Base-by-base conservation (phyloP, 2,797 vertebrate genomes). In the Gallirallus australis region DNA sequence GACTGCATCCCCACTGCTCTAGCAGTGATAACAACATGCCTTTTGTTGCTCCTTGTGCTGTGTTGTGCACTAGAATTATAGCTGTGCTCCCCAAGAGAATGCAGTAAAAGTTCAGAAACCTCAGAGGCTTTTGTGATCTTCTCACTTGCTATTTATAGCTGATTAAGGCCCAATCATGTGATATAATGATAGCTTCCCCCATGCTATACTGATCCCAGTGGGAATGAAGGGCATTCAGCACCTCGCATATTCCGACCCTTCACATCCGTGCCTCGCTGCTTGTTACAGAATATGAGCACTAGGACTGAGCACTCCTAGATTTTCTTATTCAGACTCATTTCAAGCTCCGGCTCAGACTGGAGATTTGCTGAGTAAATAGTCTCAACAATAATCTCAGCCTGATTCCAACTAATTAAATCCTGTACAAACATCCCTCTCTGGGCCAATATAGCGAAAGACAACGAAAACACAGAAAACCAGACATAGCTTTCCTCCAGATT, bases 351-450 rank as follows among this genome's bases (percentile, higher is more conserved):
- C 98, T 98, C 98, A 98, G 98, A 98, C 97, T 97, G 97, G 98
- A 98, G 98, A 98, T 98, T 98, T 98, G 98, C 98, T 98, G 98
- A 98, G 98, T 98, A 99, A 99, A 99, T 98, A 99, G 98, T 98
- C 97, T 97, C 97, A 97, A 90, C 98, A 98, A 99, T 99, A 99
- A 99, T 99, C 98, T 97, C 96, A 97, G 98, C 98, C 98, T 99
- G 98, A 99, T 99, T 99, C 98, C 98, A 98, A 98, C 98, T 99
- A 99, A 99, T 99, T 99, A 99, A 99, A 99, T 99, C 98, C 98
- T 98, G 97, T 97, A 98, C 98, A 99, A 99, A 99, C 99, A 99
- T 99, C 98, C 98, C 98, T 98, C 98, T 99, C 98, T 85, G 97
- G 97, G 97, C 98, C 98, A 98, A 98, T 97, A 98, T 98, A 97